A percentile compares a stretch with the other conserved stretches of the same genome.
Evolutionary conservation across 2,113 vertebrate genomes (phyloP).

Genomic region (Paraplagusia blochii): DNA sequence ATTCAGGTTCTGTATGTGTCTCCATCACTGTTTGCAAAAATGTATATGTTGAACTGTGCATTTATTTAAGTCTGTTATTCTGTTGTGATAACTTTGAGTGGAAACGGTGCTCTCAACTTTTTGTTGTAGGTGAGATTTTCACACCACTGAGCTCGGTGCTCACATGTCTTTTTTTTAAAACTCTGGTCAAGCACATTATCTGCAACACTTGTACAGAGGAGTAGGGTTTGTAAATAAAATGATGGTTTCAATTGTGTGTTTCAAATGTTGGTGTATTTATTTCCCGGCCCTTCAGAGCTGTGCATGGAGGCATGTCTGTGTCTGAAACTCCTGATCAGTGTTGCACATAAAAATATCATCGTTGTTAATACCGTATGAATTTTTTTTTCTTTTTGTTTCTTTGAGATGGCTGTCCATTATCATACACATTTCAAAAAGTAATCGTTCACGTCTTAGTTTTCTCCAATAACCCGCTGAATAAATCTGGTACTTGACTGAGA

Average conservation of each 20-base stretch:
- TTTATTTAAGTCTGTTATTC: slow-evolving; percentile 63
- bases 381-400: slow-evolving; percentile 27
- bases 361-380: slow-evolving; percentile 21
- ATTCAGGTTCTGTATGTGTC: slow-evolving; percentile 57
- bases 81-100: slow-evolving; percentile 61
- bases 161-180: slow-evolving; percentile 45
- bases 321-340: slow-evolving; percentile 37
- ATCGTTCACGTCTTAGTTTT: slow-evolving; percentile 17
- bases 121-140: slow-evolving; percentile 51
- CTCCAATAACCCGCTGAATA: slow-evolving; percentile 63
- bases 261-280: slow-evolving; percentile 70
- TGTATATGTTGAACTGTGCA: slow-evolving; percentile 63
- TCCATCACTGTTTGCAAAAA: slow-evolving; percentile 64
- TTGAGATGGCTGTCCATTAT: slow-evolving; percentile 68
- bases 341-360: slow-evolving; percentile 47
- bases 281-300: slow-evolving; percentile 48
- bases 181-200: slow-evolving; percentile 63
- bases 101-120: slow-evolving; percentile 57
- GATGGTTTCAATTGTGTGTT: slow-evolving; percentile 67
- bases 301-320: slow-evolving; percentile 42
- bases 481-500: slow-evolving; percentile 47
- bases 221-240: slow-evolving; percentile 76
- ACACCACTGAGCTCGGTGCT: slow-evolving; percentile 53
- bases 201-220: slow-evolving; percentile 71
- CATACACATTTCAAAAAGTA: slow-evolving; percentile 60